Evolutionary conservation across 2,888 invertebrate species (phyloP).

Genomic region (Phymatocera aterrima): DNA sequence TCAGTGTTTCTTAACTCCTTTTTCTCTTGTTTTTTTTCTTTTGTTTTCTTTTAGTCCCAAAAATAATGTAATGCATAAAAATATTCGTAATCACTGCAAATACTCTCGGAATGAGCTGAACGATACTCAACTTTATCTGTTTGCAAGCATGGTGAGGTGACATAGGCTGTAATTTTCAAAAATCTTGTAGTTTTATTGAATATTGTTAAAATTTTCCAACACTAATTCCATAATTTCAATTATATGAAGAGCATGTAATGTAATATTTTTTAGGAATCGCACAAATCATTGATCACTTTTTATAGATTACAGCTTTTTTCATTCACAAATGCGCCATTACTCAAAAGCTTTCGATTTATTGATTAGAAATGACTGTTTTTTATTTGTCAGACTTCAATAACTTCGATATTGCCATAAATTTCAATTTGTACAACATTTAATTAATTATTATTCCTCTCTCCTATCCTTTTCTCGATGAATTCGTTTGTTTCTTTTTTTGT

Average conservation of each 20-base stretch:
- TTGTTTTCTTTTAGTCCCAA: slow-evolving; percentile 31
- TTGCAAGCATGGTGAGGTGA: slow-evolving; percentile 1
- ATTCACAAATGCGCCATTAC: not conserved
- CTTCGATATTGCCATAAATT: slow-evolving; percentile 31
- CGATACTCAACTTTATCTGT: not conserved
- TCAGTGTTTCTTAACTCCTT: slow-evolving; percentile 36
- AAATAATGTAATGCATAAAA: slow-evolving; percentile 27
- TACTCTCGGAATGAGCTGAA: slow-evolving; percentile 31
- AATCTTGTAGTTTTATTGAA: not conserved
- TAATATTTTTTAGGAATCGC: not conserved
- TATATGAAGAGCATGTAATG: not conserved
- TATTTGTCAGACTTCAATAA: not conserved
- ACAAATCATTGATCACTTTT: not conserved
- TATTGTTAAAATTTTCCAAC: not conserved
- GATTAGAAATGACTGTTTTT: not conserved
- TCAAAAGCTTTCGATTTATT: not conserved
- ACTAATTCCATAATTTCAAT: not conserved
- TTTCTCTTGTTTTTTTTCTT: too few relatives aligned
- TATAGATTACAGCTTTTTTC: not conserved
- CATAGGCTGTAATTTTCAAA: not conserved
- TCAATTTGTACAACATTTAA: slow-evolving; percentile 49
- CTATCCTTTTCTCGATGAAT: too few relatives aligned
- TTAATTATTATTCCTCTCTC: slow-evolving; percentile 36
- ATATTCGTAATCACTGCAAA: slow-evolving; percentile 32
- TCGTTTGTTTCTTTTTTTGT: slow-evolving; percentile 24